A percentile compares a stretch with the other conserved stretches of the same genome.
These are phyloP conservation scores for Eupithecia insigniata DNA, from an alignment of 2,888 invertebrate genomes.

Conservation along the genomic window DNA sequence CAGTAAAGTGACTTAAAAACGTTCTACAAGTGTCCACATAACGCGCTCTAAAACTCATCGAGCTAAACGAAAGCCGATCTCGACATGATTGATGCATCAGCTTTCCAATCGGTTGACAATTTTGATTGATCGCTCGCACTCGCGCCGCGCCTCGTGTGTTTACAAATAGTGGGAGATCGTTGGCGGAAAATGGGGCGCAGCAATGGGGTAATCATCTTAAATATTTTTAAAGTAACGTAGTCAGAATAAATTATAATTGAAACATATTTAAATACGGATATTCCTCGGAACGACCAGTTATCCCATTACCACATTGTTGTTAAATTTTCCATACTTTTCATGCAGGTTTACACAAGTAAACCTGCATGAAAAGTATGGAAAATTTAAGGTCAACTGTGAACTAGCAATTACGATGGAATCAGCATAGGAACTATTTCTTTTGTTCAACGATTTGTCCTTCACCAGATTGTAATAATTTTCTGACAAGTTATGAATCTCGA, in stretches of 20 bases:
- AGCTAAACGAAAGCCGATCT: slow-evolving; percentile 51
- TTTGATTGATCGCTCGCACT: slow-evolving; percentile 76
- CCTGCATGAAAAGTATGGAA: no score
- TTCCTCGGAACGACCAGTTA: no score
- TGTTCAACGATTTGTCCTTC: not conserved
- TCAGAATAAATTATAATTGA: no score
- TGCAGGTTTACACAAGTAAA: no score
- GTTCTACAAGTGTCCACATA: slow-evolving; percentile 29
- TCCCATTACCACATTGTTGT: no score
- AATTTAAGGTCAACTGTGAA: no score
- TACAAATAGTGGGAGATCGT: slow-evolving; percentile 34
- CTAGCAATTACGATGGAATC: no score
- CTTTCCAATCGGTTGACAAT: slow-evolving; percentile 81
- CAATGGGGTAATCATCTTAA: not conserved
- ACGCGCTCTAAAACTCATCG: slow-evolving; percentile 43
- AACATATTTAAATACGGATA: no score
- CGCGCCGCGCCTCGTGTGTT: slow-evolving; percentile 56
- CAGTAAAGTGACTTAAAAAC: slow-evolving; percentile 10
- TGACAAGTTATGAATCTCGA: not conserved
- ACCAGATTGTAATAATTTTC: not conserved
- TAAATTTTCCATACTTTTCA: no score
- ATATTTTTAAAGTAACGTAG: not conserved
- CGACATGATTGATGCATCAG: slow-evolving; percentile 77
- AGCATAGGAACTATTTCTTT: not conserved
- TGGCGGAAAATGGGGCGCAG: slow-evolving; percentile 17